A percentile compares a stretch with the other conserved stretches of the same genome.
These are phyloP conservation scores for Megastigmus dorsalis DNA, from an alignment of 2,888 invertebrate species.

Conservation along the genomic window DNA sequence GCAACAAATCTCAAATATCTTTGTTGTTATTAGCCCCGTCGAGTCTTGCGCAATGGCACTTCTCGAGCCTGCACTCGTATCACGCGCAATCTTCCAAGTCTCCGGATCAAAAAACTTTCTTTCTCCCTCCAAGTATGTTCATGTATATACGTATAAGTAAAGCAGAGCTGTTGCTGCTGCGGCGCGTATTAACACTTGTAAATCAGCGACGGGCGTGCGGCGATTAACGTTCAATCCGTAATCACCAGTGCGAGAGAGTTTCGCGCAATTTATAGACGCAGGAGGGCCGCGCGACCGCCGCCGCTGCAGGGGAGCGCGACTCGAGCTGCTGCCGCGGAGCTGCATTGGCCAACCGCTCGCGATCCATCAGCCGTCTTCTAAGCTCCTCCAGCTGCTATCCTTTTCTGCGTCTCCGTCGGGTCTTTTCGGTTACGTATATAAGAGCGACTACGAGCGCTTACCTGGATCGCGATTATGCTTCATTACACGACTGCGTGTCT, in stretches of 20 bases:
- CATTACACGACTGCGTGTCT: too few species aligned
- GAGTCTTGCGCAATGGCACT: too few species aligned
- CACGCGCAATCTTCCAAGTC: neutral
- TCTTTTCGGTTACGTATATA: too few species aligned
- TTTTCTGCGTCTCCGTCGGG: too few species aligned
- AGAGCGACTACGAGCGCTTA: too few species aligned
- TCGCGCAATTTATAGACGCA: conserved; percentile 42
- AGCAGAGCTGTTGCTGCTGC: neutral
- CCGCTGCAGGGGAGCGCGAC: neutral
- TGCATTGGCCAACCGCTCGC: conserved; percentile 32
- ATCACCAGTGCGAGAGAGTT: conserved; percentile 33
- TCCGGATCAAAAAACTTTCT: neutral
- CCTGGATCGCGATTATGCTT: too few species aligned
- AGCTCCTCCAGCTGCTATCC: neutral
- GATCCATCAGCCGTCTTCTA: conserved; percentile 40
- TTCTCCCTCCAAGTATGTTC: too few species aligned
- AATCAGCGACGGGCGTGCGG: conserved; percentile 21
- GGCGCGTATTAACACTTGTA: conserved; percentile 38
- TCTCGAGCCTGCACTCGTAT: too few species aligned
- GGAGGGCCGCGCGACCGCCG: neutral
- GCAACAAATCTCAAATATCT: too few species aligned
- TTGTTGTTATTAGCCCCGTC: too few species aligned
- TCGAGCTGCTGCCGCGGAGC: neutral
- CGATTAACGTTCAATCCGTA: conserved; percentile 51
- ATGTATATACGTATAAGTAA: too few species aligned